Base-by-base conservation (phyloP, 2,888 invertebrate species). In the Anaspis maculata region DNA sequence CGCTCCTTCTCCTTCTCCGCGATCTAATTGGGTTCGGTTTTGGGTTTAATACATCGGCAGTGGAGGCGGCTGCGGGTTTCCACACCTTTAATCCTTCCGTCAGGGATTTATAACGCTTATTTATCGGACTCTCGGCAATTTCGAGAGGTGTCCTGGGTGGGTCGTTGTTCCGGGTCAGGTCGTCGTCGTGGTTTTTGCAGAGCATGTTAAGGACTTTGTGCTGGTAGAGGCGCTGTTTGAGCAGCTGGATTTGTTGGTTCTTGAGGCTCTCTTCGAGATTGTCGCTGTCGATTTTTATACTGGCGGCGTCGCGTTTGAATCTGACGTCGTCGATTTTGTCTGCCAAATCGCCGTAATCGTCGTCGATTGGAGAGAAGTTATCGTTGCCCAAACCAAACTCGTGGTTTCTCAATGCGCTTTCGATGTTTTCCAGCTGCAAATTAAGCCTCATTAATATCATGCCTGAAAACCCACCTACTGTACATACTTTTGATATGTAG, bases 51-150 rank as follows among this genome's bases (percentile, higher is more conserved):
- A 56, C 44, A 31, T 52, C 53, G n/a, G n/a, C n/a, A n/a, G n/a
- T n/a, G n/a, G n/a, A n/a, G n/a, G n/a, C n/a, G n/a, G n/a, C n/a
- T 1, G 39, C 33, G 6, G 51, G 51, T 42, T 41, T 46, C 53
- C 51, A 55, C 3, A 37, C 16, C 36, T 36, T 45, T 25, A 52
- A 29, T n/a, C 39, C 31, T 11, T 40, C 23, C 2, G 47, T 46
- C 15, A 45, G 22, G 4, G 52, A 45, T 13, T 41, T 41, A 29
- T 54, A 52, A 7, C 41, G 36, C 3, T 45, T 48, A 33, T 12
- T 25, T 3, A 15, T 25, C 10, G 12, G 13, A 3, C 22, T 24
- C 5, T 22, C 19, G 9, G 6, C 9, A 5, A 19, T 27, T 4
- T 25, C 15, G 1, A 13, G 5, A 2, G 22, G 15, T 5, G 30